Base-by-base conservation (phyloP, 2,888 invertebrate species). In the Scaptomyza caliginosa region DNA sequence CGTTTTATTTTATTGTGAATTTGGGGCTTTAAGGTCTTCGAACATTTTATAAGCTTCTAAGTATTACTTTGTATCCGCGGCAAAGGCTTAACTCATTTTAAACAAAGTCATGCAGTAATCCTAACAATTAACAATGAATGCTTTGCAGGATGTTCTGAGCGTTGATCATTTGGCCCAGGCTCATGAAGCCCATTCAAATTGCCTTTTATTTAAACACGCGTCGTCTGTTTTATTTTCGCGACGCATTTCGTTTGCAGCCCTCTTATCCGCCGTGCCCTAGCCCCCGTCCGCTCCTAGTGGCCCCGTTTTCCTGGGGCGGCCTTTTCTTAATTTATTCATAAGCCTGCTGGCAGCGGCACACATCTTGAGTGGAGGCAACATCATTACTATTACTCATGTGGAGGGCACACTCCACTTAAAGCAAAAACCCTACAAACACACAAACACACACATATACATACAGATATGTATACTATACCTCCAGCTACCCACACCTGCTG, bases 251-350 rank as follows among this genome's bases (percentile, higher is more conserved):
- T 43, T 48, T 48, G 56, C 34, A 38, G 23, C 13, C 34, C 21
- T 17, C 17, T 39, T 21, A n/a, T 19, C 42, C 13, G 5, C 16
- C 30, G n/a, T 23, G 11, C 16, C 24, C 6, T 13, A 5, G 10
- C 24, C 26, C 11, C 6, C 19, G 6, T 7, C 26, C 42, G 13
- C 49, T 28, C 21, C 26, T 36, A 51, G 24, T 43, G 58, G 46
- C 58, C 51, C 58, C 56, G 64, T 63, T 63, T 52, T 36, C 24
- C 6, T 36, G 52, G 46, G 17, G n/a, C 54, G 58, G 58, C 65
- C 70, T 65, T 68, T 69, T 79, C 77, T 82, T 86, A 86, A 86
- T 86, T 87, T 85, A 85, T 85, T 85, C 85, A 85, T 88, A 88
- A 85, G 87, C 86, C 86, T 69, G 70, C 60, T 86, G 87, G 77